Percentiles rank a stretch among this genome's conserved stretches.
phyloP scores from a whole-genome alignment of 1,140 invertebrate genomes.

The Scaptomyza hsui region DNA sequence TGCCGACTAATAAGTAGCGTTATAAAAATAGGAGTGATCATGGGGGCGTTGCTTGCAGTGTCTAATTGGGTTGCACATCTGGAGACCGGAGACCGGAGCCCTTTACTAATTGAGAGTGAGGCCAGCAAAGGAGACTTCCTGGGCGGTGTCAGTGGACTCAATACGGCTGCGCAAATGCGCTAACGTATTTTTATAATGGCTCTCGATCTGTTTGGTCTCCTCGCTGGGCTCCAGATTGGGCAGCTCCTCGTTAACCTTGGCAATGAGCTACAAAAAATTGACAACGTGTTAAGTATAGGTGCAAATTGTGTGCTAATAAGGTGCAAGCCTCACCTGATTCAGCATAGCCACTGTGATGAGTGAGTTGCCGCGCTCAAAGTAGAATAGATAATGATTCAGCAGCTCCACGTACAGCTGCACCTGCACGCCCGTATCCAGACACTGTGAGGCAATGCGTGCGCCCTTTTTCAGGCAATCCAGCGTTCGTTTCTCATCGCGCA shows the following conservation, averaged over 20 bases:
- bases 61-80: conserved; percentile 7
- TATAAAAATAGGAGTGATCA: conserved; percentile 56
- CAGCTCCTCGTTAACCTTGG: conserved; percentile 96
- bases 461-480: conserved; percentile 98
- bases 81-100: conserved; percentile 5
- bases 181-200: conserved; percentile 95
- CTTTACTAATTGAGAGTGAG: conserved; percentile 76
- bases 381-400: conserved; percentile 97
- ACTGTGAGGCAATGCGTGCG: conserved; percentile 96
- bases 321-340: conserved; percentile 84
- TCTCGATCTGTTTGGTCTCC: conserved; percentile 97
- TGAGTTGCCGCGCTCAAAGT: conserved; percentile 96
- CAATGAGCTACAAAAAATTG: conserved; percentile 90
- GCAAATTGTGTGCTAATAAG: not conserved
- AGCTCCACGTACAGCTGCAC: conserved; percentile 98
- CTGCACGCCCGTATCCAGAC: conserved; percentile 98
- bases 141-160: conserved; percentile 87
- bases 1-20: conserved; percentile 47
- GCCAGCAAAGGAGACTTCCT: conserved; percentile 84
- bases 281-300: not conserved
- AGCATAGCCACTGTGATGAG: conserved; percentile 87
- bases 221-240: conserved; percentile 96
- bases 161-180: conserved; percentile 90
- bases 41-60: conserved; percentile 17
- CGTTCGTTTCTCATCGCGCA: conserved; percentile 95